Evolutionary conservation across 2,888 invertebrate genomes (phyloP), one percentile per base, ranked within the genome.

Genomic region (Chaetogeoica ovagalla): DNA sequence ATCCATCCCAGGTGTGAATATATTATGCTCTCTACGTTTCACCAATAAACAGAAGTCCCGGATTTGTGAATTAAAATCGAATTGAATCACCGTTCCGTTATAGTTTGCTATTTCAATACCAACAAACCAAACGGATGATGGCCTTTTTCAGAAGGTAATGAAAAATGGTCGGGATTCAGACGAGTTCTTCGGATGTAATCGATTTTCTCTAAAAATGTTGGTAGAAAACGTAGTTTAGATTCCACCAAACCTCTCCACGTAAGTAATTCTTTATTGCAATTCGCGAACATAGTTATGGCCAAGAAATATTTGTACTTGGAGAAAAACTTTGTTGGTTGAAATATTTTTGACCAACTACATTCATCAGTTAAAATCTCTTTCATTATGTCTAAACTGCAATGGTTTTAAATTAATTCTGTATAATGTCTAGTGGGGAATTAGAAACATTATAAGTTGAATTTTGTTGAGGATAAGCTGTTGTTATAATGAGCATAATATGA

Each of bases 401-500:
- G 79, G 91, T 89, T 85, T 94, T 91, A 84, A 98, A 95, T 86
- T 97, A 96, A 84, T 95, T 94, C 87, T 94, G 91, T 89, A 99
- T 97, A 83, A 99, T 94, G 17, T 93, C 92, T 83, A 95, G 88
- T 0, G 98, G 98, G 7, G 98, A 98, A 30, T 91, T 90, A 0
- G 97, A 96, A 7, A 98, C 98, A 86, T 99, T 98, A 88, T 97
- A 98, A 7, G 98, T 99, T 4, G 98, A 98, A 88, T 99, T 99
- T 88, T 99, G 99, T 86, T 99, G 98, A 0, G 99, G 99, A 88
- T 98, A 99, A 0, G 98, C 98, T 2, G 99, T 99, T 0, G 99
- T 99, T 84, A 99, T 98, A 85, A 99, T 98, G n/a, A 99, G 99
- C 99, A 97, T 97, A 85, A 98, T 88, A 87, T 99, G 99, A 88